phyloP scores from a whole-genome alignment of 2,888 invertebrate species.

The Epinotia demarniana region DNA sequence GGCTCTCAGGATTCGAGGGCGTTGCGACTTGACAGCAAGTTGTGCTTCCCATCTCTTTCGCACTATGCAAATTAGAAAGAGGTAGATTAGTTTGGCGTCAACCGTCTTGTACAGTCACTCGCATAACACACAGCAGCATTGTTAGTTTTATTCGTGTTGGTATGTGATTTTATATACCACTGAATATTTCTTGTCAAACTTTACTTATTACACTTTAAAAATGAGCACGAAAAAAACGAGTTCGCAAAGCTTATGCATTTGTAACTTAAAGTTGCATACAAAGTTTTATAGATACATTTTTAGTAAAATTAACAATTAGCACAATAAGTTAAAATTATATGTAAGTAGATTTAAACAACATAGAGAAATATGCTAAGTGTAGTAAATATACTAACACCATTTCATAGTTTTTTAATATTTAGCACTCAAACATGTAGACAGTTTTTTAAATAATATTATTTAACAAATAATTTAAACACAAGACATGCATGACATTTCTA shows the following conservation, averaged over 20 bases:
- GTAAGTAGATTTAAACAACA: slow-evolving; percentile 14
- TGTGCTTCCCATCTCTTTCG: too few relatives aligned
- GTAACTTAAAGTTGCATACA: background rate
- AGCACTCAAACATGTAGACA: slow-evolving; percentile 13
- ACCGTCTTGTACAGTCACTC: background rate
- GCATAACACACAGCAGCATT: background rate
- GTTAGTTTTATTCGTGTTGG: too few relatives aligned
- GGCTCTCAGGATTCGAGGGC: too few relatives aligned
- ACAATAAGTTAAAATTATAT: slow-evolving; percentile 26
- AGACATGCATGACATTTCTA: slow-evolving; percentile 38
- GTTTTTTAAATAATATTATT: slow-evolving; percentile 27
- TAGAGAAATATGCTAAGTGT: slow-evolving; percentile 12
- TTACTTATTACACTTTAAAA: background rate
- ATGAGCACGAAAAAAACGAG: background rate
- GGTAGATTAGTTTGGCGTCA: background rate
- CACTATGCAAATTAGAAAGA: too few relatives aligned
- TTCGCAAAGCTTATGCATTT: slow-evolving; percentile 1
- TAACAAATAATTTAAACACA: slow-evolving; percentile 32
- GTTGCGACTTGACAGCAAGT: too few relatives aligned
- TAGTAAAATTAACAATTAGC: slow-evolving; percentile 16
- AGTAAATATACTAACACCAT: slow-evolving; percentile 29
- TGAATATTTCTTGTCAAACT: background rate
- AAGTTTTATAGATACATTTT: background rate
- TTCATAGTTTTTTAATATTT: slow-evolving; percentile 23
- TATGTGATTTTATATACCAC: background rate